Evolutionary conservation across 1,140 invertebrate species (phyloP).

Genomic region (Pseudomyrmex pallidus): DNA sequence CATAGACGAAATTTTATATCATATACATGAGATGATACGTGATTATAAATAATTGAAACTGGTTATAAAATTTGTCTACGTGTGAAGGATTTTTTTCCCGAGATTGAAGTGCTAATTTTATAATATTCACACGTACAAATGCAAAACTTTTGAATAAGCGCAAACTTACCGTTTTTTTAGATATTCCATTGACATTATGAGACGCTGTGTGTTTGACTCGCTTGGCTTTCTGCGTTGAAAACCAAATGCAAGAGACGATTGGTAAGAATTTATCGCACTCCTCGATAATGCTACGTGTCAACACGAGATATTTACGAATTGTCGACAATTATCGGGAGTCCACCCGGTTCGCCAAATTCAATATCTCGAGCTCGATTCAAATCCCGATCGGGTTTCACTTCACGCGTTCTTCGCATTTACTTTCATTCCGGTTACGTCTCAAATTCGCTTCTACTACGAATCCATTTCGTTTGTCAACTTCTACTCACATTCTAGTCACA

Average conservation of each 20-base stretch:
- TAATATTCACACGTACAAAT: background rate
- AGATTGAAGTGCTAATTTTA: background rate
- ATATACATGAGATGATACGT: too few relatives aligned
- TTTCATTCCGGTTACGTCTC: too few relatives aligned
- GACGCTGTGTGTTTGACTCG: background rate
- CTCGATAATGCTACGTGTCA: background rate
- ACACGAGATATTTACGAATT: background rate
- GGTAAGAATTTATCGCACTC: too few relatives aligned
- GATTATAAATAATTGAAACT: too few relatives aligned
- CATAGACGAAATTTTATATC: too few relatives aligned
- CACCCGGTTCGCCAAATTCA: background rate
- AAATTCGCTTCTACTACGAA: too few relatives aligned
- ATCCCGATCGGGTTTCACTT: background rate
- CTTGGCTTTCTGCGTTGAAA: background rate
- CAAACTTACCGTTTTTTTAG: conserved; percentile 39
- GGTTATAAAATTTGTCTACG: too few relatives aligned
- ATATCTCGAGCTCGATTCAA: background rate
- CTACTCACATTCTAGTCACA: too few relatives aligned
- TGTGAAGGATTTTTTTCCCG: background rate
- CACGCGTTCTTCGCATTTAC: too few relatives aligned
- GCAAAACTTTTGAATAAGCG: background rate
- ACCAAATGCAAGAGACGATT: background rate
- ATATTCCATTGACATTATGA: conserved; percentile 29
- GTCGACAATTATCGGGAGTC: background rate
- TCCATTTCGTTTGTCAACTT: too few relatives aligned